phyloP scores from a whole-genome alignment of 2,113 vertebrate genomes.

The Nyctereutes procyonoides region DNA sequence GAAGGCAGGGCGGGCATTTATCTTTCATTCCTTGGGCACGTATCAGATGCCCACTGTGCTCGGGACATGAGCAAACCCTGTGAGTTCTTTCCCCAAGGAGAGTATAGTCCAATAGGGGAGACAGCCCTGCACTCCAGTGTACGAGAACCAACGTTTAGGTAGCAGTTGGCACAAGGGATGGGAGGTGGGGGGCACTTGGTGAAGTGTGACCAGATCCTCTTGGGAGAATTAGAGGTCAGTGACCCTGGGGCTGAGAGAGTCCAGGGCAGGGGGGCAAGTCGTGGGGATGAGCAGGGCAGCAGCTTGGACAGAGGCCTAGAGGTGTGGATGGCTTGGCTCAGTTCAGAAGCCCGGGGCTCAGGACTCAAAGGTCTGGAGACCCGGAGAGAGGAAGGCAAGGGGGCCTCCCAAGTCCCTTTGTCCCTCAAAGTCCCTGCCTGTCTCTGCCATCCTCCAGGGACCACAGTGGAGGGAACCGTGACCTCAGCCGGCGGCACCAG shows the following conservation, averaged over 20 bases:
- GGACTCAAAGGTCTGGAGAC: background rate
- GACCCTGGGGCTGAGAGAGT: background rate
- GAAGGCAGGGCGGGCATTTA: background rate
- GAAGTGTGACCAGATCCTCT: background rate
- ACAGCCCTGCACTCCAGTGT: background rate
- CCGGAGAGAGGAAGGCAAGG: background rate
- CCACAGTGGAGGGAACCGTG: slow-evolving; percentile 96
- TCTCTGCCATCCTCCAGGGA: slow-evolving; percentile 88
- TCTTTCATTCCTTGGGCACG: background rate
- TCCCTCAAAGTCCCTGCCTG: background rate
- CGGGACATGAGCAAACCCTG: background rate
- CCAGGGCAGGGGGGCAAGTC: background rate
- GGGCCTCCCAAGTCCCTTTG: background rate
- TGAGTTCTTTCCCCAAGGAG: background rate
- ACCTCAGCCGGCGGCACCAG: slow-evolving; percentile 87
- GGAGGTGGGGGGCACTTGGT: too few relatives aligned
- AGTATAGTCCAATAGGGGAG: background rate
- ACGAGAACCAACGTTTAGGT: background rate
- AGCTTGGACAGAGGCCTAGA: background rate
- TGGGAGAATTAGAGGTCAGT: background rate
- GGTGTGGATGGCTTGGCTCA: background rate
- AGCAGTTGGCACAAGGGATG: background rate
- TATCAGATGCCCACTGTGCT: background rate
- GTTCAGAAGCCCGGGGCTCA: background rate
- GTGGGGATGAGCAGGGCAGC: background rate